phyloP scores from a whole-genome alignment of 2,113 vertebrate genomes.

The Peromyscus californicus region DNA sequence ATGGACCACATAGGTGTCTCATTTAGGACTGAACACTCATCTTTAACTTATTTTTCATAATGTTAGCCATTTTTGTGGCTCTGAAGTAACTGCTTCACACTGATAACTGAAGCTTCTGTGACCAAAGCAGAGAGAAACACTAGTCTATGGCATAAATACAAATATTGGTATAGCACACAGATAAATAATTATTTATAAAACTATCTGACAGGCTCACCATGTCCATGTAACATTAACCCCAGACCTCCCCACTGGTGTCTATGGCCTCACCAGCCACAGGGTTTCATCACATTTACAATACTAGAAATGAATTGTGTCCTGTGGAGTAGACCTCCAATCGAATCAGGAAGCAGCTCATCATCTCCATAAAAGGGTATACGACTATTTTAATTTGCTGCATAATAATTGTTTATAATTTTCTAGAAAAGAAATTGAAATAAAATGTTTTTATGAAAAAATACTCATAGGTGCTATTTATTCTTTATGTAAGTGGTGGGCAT shows the following conservation, averaged over 20 bases:
- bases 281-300: not conserved
- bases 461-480: not conserved
- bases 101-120: not conserved
- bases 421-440: not conserved
- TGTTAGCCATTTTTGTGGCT: not conserved
- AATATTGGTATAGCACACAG: not conserved
- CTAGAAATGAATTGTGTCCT: not conserved
- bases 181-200: not conserved
- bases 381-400: not conserved
- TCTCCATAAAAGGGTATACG: not conserved
- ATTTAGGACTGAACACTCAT: not conserved
- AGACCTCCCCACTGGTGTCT: too few species aligned
- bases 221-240: not conserved
- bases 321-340: not conserved
- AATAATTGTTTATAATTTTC: not conserved
- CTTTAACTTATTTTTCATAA: not conserved
- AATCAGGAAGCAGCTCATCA: not conserved
- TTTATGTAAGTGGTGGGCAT: slow-evolving; percentile 3
- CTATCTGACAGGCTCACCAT: not conserved
- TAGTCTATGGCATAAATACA: not conserved
- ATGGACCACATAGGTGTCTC: too few species aligned
- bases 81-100: not conserved
- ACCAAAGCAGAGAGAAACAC: not conserved
- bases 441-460: not conserved
- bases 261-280: not conserved